Conservation (phyloP, 2,888 invertebrate genomes). For the Lacanobia wlatinum region DNA sequence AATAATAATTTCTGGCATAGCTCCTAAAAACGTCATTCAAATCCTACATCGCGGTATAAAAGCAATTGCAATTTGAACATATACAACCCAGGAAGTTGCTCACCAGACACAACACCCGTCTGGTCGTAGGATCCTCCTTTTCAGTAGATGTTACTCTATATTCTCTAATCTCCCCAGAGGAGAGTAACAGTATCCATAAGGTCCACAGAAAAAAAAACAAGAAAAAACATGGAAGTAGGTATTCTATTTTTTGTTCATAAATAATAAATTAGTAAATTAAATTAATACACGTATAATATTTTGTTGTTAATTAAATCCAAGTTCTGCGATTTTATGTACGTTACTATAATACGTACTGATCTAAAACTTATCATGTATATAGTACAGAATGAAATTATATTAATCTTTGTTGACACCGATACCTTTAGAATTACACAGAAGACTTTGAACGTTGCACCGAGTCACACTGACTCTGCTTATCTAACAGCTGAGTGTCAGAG, state of each 20-base stretch:
- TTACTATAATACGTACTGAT: not conserved
- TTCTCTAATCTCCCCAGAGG: too few relatives aligned
- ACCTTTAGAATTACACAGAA: not conserved
- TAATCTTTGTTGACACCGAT: not conserved
- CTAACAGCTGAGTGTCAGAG: not conserved
- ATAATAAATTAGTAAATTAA: conserved; percentile 3
- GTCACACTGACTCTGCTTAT: not conserved
- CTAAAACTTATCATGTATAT: not conserved
- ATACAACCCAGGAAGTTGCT: too few relatives aligned
- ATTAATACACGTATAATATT: not conserved
- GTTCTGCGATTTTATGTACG: not conserved
- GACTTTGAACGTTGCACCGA: not conserved
- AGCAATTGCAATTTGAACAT: too few relatives aligned
- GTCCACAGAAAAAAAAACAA: too few relatives aligned
- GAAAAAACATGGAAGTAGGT: not conserved
- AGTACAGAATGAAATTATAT: too few relatives aligned
- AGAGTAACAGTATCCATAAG: too few relatives aligned
- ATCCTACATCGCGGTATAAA: too few relatives aligned
- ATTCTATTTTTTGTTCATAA: not conserved
- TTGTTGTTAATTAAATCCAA: not conserved
- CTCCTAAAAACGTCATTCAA: too few relatives aligned
- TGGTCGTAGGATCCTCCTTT: too few relatives aligned
- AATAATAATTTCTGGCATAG: too few relatives aligned
- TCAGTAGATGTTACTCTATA: too few relatives aligned
- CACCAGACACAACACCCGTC: too few relatives aligned